Conservation (phyloP, 2,113 vertebrate species). For the Scophthalmus maximus region DNA sequence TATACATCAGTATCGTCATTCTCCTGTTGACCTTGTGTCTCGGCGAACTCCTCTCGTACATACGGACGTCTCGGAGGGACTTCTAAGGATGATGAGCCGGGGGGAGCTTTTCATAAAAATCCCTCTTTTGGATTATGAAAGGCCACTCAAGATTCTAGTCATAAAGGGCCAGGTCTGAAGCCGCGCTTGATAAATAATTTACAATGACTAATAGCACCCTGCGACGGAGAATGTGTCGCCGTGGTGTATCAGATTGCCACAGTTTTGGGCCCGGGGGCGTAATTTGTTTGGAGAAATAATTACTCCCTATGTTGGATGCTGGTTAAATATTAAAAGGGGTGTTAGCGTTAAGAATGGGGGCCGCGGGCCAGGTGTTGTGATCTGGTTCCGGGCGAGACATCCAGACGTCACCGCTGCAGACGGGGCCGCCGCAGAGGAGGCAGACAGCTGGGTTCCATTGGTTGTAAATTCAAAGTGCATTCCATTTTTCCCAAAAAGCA, state of each 20-base stretch:
- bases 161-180: slow-evolving; percentile 56
- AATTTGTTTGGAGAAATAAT: slow-evolving; percentile 87
- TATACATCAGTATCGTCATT: slow-evolving; percentile 7
- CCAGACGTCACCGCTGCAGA: slow-evolving; percentile 19
- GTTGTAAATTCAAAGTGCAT: slow-evolving; percentile 34
- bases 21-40: slow-evolving; percentile 35
- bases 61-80: slow-evolving; percentile 13
- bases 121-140: too few relatives aligned
- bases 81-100: slow-evolving; percentile 36
- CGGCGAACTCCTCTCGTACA: slow-evolving; percentile 8
- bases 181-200: slow-evolving; percentile 81
- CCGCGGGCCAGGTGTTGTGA: too few relatives aligned
- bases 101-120: slow-evolving; percentile 41
- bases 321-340: slow-evolving; percentile 83
- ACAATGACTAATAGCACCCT: slow-evolving; percentile 82
- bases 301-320: slow-evolving; percentile 79
- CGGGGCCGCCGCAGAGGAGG: slow-evolving; percentile 4
- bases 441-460: slow-evolving; percentile 16
- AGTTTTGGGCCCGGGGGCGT: slow-evolving; percentile 76
- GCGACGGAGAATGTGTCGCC: slow-evolving; percentile 74
- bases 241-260: slow-evolving; percentile 76
- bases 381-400: slow-evolving; percentile 47
- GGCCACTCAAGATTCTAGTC: slow-evolving; percentile 50
- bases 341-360: slow-evolving; percentile 72
- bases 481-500: slow-evolving; percentile 46